These are phyloP conservation scores for Eriocheir sinensis DNA, from an alignment of 1,140 invertebrate genomes.

Conservation along the genomic window DNA sequence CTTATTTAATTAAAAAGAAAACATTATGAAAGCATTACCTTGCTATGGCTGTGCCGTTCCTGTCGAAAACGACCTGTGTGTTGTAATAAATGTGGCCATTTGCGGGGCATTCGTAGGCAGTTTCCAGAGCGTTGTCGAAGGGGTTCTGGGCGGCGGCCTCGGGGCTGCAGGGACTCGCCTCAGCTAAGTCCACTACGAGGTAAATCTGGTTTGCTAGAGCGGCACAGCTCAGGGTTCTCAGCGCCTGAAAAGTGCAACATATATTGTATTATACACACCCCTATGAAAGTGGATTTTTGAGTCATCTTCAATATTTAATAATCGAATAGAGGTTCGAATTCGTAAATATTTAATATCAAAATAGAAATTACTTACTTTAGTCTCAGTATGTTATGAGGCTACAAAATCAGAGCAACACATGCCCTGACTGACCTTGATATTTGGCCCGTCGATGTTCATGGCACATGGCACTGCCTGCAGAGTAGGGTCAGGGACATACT, in stretches of 20 bases:
- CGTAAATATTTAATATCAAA: too few relatives aligned
- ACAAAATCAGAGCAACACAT: too few relatives aligned
- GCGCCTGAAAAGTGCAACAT: neutral
- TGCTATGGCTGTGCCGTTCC: slow-evolving; percentile 55
- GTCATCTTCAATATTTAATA: too few relatives aligned
- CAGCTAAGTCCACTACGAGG: slow-evolving; percentile 49
- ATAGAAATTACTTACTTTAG: too few relatives aligned
- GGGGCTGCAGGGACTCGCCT: slow-evolving; percentile 46
- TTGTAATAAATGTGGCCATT: slow-evolving; percentile 57
- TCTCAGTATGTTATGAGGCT: too few relatives aligned
- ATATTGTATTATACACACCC: too few relatives aligned
- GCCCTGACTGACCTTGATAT: neutral
- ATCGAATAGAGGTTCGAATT: too few relatives aligned
- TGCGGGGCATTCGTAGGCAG: slow-evolving; percentile 28
- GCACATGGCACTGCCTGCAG: neutral
- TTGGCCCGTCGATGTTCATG: neutral
- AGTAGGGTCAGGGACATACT: too few relatives aligned
- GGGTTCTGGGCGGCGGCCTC: slow-evolving; percentile 34
- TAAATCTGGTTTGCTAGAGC: slow-evolving; percentile 58
- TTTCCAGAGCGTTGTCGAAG: slow-evolving; percentile 38
- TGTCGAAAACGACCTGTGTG: slow-evolving; percentile 65
- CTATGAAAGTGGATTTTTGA: too few relatives aligned
- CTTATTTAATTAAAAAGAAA: too few relatives aligned
- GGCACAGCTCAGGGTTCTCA: slow-evolving; percentile 57
- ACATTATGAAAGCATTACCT: too few relatives aligned